Evolutionary conservation across 2,797 vertebrate species (phyloP).

Genomic region (Brachymystax lenok): DNA sequence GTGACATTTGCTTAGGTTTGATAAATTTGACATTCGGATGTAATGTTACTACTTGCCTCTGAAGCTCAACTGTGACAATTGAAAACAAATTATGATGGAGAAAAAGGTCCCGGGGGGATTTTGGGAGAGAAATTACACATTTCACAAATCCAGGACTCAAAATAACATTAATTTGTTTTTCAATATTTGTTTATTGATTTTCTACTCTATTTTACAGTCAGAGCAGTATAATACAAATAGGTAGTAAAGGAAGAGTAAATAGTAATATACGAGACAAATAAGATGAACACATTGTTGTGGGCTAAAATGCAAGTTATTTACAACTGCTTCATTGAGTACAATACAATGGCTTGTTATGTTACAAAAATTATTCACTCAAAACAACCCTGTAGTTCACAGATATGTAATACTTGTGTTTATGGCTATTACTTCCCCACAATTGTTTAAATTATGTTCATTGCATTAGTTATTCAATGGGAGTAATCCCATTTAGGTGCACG

Average conservation of each 20-base stretch:
- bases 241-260: conserved; percentile 7
- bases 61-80: not conserved
- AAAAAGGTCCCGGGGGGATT: not conserved
- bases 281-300: not conserved
- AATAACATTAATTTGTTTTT: not conserved
- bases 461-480: not conserved
- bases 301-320: not conserved
- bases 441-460: not conserved
- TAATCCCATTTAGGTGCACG: not conserved
- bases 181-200: conserved; percentile 21
- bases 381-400: not conserved
- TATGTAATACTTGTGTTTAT: conserved; percentile 3
- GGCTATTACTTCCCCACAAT: not conserved
- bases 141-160: not conserved
- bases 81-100: not conserved
- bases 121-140: not conserved
- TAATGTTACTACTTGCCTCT: no score
- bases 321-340: not conserved
- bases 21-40: no score
- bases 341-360: not conserved
- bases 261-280: not conserved
- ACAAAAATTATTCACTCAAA: not conserved
- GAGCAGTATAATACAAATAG: conserved; percentile 28
- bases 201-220: not conserved
- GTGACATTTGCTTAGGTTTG: no score